Percentiles rank a stretch among this genome's conserved stretches.
phyloP scores from a whole-genome alignment of 2,113 vertebrate genomes.

The Morone saxatilis region DNA sequence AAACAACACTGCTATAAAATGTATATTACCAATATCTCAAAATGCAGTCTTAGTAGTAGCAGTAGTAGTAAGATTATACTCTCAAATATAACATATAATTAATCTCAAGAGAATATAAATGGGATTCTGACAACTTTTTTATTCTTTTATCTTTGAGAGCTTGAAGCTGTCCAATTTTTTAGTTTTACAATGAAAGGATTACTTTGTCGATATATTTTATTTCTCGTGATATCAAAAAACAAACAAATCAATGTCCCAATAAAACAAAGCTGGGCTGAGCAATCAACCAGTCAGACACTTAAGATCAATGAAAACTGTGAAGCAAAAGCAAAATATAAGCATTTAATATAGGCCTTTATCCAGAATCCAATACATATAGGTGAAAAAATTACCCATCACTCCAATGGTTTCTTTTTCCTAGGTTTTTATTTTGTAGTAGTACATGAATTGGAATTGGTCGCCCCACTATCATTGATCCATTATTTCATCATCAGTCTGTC shows the following conservation, averaged over 20 bases:
- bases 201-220: not conserved
- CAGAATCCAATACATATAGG: not conserved
- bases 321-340: not conserved
- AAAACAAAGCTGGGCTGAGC: not conserved
- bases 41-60: not conserved
- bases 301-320: not conserved
- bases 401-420: not conserved
- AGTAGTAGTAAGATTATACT: not conserved
- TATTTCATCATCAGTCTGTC: not conserved
- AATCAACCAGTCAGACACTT: not conserved
- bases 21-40: not conserved
- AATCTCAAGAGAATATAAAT: not conserved
- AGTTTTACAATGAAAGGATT: not conserved
- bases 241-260: not conserved
- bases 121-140: not conserved
- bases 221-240: not conserved
- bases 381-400: not conserved
- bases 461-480: not conserved
- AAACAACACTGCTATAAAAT: no score
- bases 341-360: not conserved
- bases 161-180: not conserved
- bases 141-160: not conserved
- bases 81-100: no score
- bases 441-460: not conserved
- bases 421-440: not conserved